These are phyloP conservation scores for Agelastica alni DNA, from an alignment of 2,888 invertebrate genomes.

Conservation along the genomic window DNA sequence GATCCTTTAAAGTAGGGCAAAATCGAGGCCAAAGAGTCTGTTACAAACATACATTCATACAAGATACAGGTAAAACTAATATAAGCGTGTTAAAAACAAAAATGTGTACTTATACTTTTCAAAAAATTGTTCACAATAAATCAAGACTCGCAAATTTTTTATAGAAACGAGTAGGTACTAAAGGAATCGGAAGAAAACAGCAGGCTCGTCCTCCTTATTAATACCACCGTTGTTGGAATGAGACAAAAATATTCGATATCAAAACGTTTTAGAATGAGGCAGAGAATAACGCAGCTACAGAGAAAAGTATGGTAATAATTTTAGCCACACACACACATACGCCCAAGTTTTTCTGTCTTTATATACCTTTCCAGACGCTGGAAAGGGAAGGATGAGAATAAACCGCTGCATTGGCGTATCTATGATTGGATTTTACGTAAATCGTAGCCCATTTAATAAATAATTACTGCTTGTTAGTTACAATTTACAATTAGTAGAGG, in stretches of 20 bases:
- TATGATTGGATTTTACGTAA: too few relatives aligned
- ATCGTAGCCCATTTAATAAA: too few relatives aligned
- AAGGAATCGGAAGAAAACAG: constrained; percentile 6
- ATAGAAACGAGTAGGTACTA: constrained; percentile 13
- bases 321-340: constrained; percentile 28
- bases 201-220: constrained; percentile 12
- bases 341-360: constrained; percentile 35
- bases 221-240: not conserved
- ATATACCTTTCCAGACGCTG: constrained; percentile 22
- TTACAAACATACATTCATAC: too few relatives aligned
- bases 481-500: too few relatives aligned
- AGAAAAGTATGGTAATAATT: constrained; percentile 36
- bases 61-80: too few relatives aligned
- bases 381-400: constrained; percentile 4
- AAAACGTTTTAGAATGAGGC: constrained; percentile 8
- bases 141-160: not conserved
- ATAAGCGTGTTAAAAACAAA: too few relatives aligned
- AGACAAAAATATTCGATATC: not conserved
- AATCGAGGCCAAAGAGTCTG: too few relatives aligned
- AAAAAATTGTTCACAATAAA: too few relatives aligned
- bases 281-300: constrained; percentile 17
- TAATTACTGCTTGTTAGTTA: too few relatives aligned
- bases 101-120: too few relatives aligned
- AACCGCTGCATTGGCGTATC: constrained; percentile 1
- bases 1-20: too few relatives aligned